phyloP scores from a whole-genome alignment of 2,797 vertebrate species.

The Micropoecilia bifurca region DNA sequence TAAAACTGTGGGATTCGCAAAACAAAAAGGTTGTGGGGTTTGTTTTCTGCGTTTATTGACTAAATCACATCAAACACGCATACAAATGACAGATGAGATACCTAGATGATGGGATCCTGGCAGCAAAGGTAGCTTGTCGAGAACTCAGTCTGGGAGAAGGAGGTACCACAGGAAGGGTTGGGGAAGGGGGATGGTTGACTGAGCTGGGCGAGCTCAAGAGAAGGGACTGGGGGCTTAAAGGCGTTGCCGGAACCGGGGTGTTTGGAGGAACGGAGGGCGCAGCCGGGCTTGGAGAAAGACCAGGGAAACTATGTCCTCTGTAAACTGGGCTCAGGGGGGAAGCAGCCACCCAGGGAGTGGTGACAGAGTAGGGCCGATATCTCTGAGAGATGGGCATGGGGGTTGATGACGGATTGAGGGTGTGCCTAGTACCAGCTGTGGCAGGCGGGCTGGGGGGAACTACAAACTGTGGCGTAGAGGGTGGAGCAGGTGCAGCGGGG shows the following conservation, averaged over 20 bases:
- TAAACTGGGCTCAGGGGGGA: slow-evolving; percentile 75
- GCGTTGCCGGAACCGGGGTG: slow-evolving; percentile 65
- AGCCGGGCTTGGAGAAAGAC: slow-evolving; percentile 62
- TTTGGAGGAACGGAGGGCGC: slow-evolving; percentile 70
- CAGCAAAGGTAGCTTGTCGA: slow-evolving; percentile 81
- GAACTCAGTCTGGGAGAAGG: slow-evolving; percentile 81
- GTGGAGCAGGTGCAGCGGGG: slow-evolving; percentile 72
- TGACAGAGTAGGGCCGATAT: slow-evolving; percentile 90
- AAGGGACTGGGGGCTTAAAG: slow-evolving; percentile 76
- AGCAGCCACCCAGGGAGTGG: slow-evolving; percentile 78
- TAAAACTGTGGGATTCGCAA: slow-evolving; percentile 1
- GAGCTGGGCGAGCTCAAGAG: slow-evolving; percentile 74
- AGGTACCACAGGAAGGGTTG: slow-evolving; percentile 74
- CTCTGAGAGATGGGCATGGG: slow-evolving; percentile 86
- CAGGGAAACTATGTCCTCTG: slow-evolving; percentile 59
- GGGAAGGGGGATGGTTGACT: slow-evolving; percentile 69
- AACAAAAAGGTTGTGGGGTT: slow-evolving; percentile 36
- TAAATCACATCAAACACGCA: slow-evolving; percentile 58
- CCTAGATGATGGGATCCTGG: slow-evolving; percentile 91
- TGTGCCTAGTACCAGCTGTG: slow-evolving; percentile 58
- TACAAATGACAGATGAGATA: slow-evolving; percentile 78
- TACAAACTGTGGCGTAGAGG: slow-evolving; percentile 72
- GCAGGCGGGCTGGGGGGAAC: slow-evolving; percentile 75
- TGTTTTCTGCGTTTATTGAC: slow-evolving; percentile 31
- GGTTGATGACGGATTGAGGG: slow-evolving; percentile 75